A percentile compares a stretch with the other conserved stretches of the same genome.
These are phyloP conservation scores for Brienomyrus brachyistius DNA, from an alignment of 2,113 vertebrate species.

Conservation along the genomic window DNA sequence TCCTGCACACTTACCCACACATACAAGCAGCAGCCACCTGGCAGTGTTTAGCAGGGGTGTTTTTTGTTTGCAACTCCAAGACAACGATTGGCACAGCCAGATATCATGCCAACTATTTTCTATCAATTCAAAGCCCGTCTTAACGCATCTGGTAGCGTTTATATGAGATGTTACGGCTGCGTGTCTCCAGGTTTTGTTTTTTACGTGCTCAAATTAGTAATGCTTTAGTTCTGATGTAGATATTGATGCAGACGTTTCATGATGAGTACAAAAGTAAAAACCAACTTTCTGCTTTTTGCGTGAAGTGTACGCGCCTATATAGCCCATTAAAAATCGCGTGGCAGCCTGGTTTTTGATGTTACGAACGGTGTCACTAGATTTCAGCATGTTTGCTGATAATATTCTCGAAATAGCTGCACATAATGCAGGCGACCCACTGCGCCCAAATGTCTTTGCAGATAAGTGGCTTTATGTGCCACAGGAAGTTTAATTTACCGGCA, in stretches of 20 bases:
- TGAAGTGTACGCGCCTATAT: background rate
- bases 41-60: background rate
- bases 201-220: background rate
- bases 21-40: background rate
- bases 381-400: background rate
- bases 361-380: background rate
- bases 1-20: background rate
- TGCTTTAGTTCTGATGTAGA: background rate
- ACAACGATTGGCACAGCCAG: background rate
- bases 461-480: background rate
- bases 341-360: background rate
- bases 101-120: slow-evolving; percentile 1
- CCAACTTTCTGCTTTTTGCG: background rate
- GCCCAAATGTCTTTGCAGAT: background rate
- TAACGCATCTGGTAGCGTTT: background rate
- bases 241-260: background rate
- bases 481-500: background rate
- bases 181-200: background rate
- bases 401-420: background rate
- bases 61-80: background rate
- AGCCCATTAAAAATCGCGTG: background rate
- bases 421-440: background rate
- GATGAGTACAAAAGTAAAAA: background rate
- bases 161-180: background rate
- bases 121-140: background rate